Conservation (phyloP, 1,140 invertebrate species). For the Eupristina koningsbergeri region DNA sequence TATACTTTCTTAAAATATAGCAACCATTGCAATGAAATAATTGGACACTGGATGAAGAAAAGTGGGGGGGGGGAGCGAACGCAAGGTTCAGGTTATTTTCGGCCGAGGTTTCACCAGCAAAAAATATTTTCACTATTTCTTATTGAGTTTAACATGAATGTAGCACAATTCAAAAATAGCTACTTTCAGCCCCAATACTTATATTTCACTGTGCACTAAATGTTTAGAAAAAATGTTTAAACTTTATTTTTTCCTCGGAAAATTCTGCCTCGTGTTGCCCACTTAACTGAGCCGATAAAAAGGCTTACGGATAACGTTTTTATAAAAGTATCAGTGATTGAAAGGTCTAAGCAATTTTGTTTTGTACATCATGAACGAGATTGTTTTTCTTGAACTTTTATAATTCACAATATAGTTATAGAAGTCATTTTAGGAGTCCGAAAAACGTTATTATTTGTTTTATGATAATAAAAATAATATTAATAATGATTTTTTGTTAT, state of each 20-base stretch:
- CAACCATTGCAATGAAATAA: background rate
- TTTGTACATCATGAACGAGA: no score
- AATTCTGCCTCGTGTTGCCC: background rate
- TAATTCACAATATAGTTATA: no score
- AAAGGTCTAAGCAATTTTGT: no score
- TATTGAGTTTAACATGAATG: conserved; percentile 56
- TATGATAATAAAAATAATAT: no score
- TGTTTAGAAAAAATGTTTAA: background rate
- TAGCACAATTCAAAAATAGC: conserved; percentile 59
- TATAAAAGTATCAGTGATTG: no score
- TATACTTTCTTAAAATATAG: background rate
- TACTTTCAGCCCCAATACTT: conserved; percentile 30
- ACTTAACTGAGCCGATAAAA: background rate
- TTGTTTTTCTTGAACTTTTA: no score
- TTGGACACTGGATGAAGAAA: background rate
- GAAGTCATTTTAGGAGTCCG: no score
- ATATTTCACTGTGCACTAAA: background rate
- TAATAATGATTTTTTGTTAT: no score
- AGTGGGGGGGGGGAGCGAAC: background rate
- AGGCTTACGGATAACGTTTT: background rate
- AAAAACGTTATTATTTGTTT: no score
- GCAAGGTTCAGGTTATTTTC: conserved; percentile 56
- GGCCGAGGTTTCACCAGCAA: conserved; percentile 49
- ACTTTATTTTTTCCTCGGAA: background rate
- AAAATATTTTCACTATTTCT: conserved; percentile 62